Base-by-base conservation (phyloP, 2,797 vertebrate genomes). In the Dallia pectoralis region DNA sequence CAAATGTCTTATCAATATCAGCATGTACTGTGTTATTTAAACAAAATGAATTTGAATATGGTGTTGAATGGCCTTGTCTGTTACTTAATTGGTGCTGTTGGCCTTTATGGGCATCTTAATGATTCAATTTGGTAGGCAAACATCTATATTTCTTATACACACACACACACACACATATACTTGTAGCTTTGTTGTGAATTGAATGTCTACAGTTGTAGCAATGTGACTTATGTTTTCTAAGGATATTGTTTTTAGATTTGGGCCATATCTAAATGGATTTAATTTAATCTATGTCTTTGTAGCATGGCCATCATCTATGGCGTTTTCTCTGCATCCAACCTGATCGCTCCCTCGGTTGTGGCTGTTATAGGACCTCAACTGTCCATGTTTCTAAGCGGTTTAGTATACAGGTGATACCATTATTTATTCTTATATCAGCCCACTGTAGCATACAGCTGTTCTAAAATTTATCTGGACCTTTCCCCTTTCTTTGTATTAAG, bases 251-350 rank as follows among this genome's bases (percentile, higher is more conserved):
- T 9, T 56, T 56, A 56, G n/a, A 56, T 56, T 56, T n/a, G n/a
- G 0, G 53, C 16, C 22, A 56, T 22, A 56, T 63, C 61, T 62
- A 5, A n/a, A n/a, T n/a, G n/a, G n/a, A 63, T 64, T 30, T 0
- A 6, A 2, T 32, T 64, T 32, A 40, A 32, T 22, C 8, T 11
- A 3, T 30, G 84, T 65, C 2, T 44, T 75, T 70, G 62, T 32
- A 99, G 98, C 89, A 95, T 99, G 96, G 93, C 97, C 19, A 95
- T 99, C 86, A 98, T 99, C 87, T 99, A 99, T 30, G 95, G 96
- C 0, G 96, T 99, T 4, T 96, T 99, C 87, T 97, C 98, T 0
- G 96, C 96, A 0, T 99, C 96, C 27, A 99, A 98, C 85, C 88
- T 99, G 62, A 90, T 99, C 4, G 95, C 97, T 0, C 98, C 98